Evolutionary conservation across 1,140 invertebrate species (phyloP), one percentile per base, ranked within the genome.

Genomic region (Drosophila arawakana): DNA sequence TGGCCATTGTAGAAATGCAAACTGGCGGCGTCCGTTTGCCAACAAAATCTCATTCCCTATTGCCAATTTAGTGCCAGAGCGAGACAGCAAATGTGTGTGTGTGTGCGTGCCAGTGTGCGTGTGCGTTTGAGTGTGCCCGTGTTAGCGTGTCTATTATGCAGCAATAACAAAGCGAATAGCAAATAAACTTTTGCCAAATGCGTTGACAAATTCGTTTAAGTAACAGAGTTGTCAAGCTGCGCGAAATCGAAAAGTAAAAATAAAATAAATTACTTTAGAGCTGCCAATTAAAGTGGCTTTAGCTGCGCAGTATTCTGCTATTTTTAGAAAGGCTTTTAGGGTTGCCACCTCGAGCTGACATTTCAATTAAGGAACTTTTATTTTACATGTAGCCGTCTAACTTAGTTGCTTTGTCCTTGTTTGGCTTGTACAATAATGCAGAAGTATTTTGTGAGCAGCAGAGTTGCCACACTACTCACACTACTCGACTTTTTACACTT

Each of bases 1-100:
- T 73, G 79, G 72, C 72, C 79, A 85, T 81, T 86, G 81, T 66
- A 11, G 21, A 66, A 68, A 78, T 68, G 80, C 80, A 85, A 90
- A 86, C 76, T 78, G 81, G 59, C 84, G 70, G 74, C 77, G 71
- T 73, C 61, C 61, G 57, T 58, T 43, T 49, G 71, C 39, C 59
- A 59, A 55, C 52, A 39, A 61, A 81, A 71, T 58, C 73, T 66
- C 77, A 73, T 77, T 65, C 63, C 68, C 80, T 57, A 84, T 83
- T 77, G 76, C 63, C 77, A 73, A 84, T 73, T 75, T 74, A 61
- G 50, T 34, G 21, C 4, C 6, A 47, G 47, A 39, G 11, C 15
- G 1, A 66, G 62, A 54, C 21, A 35, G 39, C 7, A n/a, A 11
- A 1, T 30, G 62, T 10, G 18, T n/a, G 18, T 15, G 21, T 34